phyloP scores from a whole-genome alignment of 2,113 vertebrate genomes.

The Bettongia penicillata region DNA sequence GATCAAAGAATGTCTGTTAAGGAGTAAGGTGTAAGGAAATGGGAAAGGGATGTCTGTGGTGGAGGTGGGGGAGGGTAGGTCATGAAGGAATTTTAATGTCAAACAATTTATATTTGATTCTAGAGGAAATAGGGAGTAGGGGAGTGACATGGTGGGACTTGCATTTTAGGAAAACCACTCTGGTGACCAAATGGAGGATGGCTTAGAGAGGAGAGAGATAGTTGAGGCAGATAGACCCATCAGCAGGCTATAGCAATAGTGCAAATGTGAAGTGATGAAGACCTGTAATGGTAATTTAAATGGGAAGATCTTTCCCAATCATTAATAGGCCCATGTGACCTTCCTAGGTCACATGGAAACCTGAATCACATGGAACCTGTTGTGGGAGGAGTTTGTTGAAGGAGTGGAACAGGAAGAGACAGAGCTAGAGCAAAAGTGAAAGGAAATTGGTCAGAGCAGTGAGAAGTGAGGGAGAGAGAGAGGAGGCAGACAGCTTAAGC shows the following conservation, averaged over 20 bases:
- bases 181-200: neutral
- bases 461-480: too few relatives aligned
- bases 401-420: too few relatives aligned
- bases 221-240: neutral
- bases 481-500: too few relatives aligned
- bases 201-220: neutral
- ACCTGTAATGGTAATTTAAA: too few relatives aligned
- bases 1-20: neutral
- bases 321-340: too few relatives aligned
- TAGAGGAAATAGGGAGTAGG: neutral
- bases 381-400: too few relatives aligned
- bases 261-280: neutral
- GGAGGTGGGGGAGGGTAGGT: too few relatives aligned
- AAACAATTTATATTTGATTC: neutral
- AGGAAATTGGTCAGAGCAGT: too few relatives aligned
- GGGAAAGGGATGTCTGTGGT: neutral
- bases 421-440: too few relatives aligned
- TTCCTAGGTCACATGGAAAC: too few relatives aligned
- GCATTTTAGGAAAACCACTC: neutral
- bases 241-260: neutral
- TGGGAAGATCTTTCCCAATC: too few relatives aligned
- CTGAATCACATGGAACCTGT: too few relatives aligned
- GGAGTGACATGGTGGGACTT: neutral
- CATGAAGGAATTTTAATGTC: neutral
- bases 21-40: neutral